Evolutionary conservation across 2,888 invertebrate species (phyloP), one percentile per base, ranked within the genome.

Genomic region (Autographa pulchrina): DNA sequence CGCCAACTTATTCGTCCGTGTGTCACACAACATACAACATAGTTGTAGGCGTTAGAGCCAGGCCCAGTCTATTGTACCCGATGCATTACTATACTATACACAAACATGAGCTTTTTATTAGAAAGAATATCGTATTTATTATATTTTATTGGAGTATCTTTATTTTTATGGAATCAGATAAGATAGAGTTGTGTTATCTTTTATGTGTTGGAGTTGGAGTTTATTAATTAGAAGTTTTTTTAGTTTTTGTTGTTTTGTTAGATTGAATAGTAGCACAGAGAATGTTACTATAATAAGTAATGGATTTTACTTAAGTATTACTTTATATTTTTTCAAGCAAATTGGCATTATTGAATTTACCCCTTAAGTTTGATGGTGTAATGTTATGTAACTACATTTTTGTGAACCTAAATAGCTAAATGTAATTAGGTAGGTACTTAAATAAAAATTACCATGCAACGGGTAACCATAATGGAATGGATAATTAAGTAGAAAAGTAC

Each of bases 41-140:
- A 20, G 58, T 56, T 32, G 25, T 25, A 32, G 35, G 25, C 32
- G 41, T 25, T n/a, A 25, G 38, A 69, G 43, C 58, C 63, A 48
- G 41, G 48, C 48, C 31, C 16, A 48, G 35, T 18, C 52, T 38
- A 62, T 61, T 62, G 13, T 31, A 54, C 31, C 2, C 41, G 54
- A 35, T 63, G 61, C 48, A 61, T 65, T 63, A 65, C 20, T 20
- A 52, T 52, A 25, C 25, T 9, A 25, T 56, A 60, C 48, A 63
- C 59, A 35, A 18, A 61, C 66, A n/a, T 20, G 43, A 5, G 31
- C 13, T 41, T 65, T 66, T 66, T n/a, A 14, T 14, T 18, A n/a
- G 4, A 6, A 25, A n/a, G 18, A 52, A 63, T 31, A 35, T 32
- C 2, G 31, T 56, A 67, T 70, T 62, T 59, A 58, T 56, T 58